Evolutionary conservation across 2,113 vertebrate species (phyloP).

Genomic region (Lepidothrix coronata): DNA sequence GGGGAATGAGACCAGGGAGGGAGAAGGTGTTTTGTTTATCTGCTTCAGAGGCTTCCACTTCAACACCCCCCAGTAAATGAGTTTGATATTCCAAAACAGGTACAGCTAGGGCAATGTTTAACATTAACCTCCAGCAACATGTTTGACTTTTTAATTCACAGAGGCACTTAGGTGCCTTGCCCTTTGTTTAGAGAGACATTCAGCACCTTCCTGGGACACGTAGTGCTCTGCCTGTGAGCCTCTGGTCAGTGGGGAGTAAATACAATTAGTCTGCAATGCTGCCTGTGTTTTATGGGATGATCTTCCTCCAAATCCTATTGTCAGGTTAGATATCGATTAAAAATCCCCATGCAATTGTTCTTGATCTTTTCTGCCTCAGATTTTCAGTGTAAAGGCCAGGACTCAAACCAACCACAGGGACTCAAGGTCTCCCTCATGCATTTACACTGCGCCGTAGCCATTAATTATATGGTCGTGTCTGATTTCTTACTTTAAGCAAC

Average conservation of each 20-base stretch:
- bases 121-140: neutral
- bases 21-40: neutral
- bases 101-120: neutral
- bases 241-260: neutral
- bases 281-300: neutral
- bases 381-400: neutral
- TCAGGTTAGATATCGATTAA: neutral
- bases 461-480: neutral
- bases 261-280: neutral
- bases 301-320: neutral
- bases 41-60: neutral
- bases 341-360: neutral
- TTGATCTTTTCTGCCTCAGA: neutral
- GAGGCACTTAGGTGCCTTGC: neutral
- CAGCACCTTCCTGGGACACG: neutral
- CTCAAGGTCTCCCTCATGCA: neutral
- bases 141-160: neutral
- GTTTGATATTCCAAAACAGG: neutral
- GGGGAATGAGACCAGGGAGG: neutral
- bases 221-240: neutral
- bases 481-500: neutral
- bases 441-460: fast-evolving
- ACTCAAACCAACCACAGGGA: neutral
- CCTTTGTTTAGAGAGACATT: neutral
- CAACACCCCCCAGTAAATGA: neutral